Base-by-base conservation (phyloP, 2,797 vertebrate species). In the Dryobates pubescens region DNA sequence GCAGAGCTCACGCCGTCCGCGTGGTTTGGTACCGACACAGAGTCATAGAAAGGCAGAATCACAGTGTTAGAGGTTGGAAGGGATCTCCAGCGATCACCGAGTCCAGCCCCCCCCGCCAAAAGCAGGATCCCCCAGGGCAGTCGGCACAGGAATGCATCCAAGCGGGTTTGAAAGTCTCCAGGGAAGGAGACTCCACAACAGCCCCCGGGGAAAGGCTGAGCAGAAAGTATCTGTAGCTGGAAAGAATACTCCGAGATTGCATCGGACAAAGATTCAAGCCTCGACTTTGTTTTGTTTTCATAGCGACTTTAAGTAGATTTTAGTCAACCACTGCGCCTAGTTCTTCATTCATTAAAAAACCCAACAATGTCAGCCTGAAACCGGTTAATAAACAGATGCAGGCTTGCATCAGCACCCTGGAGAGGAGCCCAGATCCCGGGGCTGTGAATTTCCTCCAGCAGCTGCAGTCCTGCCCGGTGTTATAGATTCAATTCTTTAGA, bases 161-260 rank as follows among this genome's bases (percentile, higher is more conserved):
- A 17, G 41, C 41, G 16, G 41, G 41, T 43, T 43, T 43, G 41
- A 15, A 43, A 43, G 41, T 43, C 41, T 43, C 16, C 41, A 43
- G 41, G 16, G 41, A 43, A 43, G 41, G 41, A 43, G 41, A 43
- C 41, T 43, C 41, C 41, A 43, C 41, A 43, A 43, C 15, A 43
- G 20, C 47, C 47, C 47, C 6, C 47, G 47, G 47, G 47, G 20
- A 12, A 49, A 49, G 47, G 32, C 47, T 13, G 26, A 8, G 8
- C 56, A 5, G 9, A 1, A 1, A 18, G 2, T 1, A 12, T 9
- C n/a, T 17, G 36, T 11, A 12, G 51, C 4, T 38, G 53, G 51
- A 51, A 73, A 47, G n/a, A 65, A 7, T 5, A 13, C 12, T 30
- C 27, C 8, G 67, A 41, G 26, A 49, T n/a, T 36, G 16, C 13